phyloP scores from a whole-genome alignment of 2,888 invertebrate species.

The Platycheirus albimanus region DNA sequence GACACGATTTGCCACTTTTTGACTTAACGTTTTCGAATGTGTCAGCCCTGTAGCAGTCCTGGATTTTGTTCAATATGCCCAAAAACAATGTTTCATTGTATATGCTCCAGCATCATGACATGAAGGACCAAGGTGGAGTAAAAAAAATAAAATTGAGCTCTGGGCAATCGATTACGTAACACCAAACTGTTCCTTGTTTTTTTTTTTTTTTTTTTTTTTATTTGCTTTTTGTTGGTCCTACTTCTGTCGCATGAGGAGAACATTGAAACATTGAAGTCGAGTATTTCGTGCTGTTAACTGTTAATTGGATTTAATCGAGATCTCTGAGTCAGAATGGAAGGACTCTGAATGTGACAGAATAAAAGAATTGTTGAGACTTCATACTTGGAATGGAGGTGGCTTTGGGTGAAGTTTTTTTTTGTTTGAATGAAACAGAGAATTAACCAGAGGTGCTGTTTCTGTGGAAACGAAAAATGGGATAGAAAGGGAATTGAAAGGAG shows the following conservation, averaged over 20 bases:
- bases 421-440: background rate
- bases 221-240: constrained; percentile 6
- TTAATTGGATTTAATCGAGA: constrained; percentile 64
- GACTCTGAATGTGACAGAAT: constrained; percentile 28
- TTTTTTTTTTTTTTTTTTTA: background rate
- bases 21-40: constrained; percentile 61
- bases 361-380: constrained; percentile 15
- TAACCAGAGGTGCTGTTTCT: background rate
- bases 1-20: constrained; percentile 69
- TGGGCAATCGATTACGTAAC: constrained; percentile 51
- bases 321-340: background rate
- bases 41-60: constrained; percentile 30
- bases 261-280: constrained; percentile 28
- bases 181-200: background rate
- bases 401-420: background rate
- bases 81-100: constrained; percentile 34
- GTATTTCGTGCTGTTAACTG: constrained; percentile 45
- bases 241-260: constrained; percentile 13
- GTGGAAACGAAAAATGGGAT: no score
- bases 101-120: constrained; percentile 26
- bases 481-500: no score
- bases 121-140: constrained; percentile 19
- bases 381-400: background rate
- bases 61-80: constrained; percentile 3
- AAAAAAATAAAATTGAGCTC: constrained; percentile 1